phyloP scores from a whole-genome alignment of 2,113 vertebrate genomes.

The Hydrochoerus hydrochaeris region DNA sequence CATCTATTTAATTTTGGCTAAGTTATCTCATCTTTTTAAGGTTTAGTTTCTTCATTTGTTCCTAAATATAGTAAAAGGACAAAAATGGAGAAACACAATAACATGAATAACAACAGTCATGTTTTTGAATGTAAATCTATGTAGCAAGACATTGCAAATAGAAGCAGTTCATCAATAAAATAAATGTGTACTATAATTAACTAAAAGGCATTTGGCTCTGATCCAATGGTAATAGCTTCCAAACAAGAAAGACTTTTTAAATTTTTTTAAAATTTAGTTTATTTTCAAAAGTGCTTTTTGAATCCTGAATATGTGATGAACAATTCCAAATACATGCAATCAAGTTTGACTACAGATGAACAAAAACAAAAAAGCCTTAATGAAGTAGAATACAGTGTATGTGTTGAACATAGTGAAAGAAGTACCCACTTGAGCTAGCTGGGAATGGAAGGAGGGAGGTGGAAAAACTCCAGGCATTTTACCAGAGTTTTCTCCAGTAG shows the following conservation, averaged over 20 bases:
- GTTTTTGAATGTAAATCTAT: neutral
- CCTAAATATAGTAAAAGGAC: neutral
- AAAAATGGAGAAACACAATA: neutral
- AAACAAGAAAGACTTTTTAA: neutral
- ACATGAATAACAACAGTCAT: neutral
- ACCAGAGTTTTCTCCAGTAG: neutral
- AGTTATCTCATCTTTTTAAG: neutral
- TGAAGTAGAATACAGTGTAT: neutral
- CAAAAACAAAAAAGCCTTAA: neutral
- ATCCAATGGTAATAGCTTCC: neutral
- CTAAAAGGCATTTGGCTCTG: constrained; percentile 1
- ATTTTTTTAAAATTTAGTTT: neutral
- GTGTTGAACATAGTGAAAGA: neutral
- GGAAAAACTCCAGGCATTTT: neutral
- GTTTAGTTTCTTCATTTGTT: neutral
- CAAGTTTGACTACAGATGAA: neutral
- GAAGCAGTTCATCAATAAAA: neutral
- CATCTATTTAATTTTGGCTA: neutral
- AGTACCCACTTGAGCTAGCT: neutral
- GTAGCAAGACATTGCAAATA: neutral
- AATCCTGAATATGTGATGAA: neutral
- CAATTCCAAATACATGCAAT: neutral
- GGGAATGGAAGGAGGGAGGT: too few relatives aligned
- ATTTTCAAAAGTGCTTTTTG: constrained; percentile 15
- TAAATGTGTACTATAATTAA: neutral